Percentiles rank a stretch among this genome's conserved stretches.
Evolutionary conservation across 2,888 invertebrate species (phyloP).

Genomic region (Notodonta ziczac): DNA sequence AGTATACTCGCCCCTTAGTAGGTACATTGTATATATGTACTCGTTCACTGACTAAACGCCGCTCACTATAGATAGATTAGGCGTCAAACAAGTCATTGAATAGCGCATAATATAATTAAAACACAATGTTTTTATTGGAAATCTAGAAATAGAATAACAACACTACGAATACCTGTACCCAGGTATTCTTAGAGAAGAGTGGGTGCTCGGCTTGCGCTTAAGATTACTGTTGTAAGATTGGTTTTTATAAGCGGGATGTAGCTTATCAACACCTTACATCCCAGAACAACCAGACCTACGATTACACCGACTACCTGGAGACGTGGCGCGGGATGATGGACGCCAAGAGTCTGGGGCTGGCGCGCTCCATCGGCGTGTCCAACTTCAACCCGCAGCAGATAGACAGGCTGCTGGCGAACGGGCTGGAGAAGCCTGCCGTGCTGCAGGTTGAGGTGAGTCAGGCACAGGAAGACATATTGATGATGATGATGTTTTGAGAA

Average conservation of each 20-base stretch:
- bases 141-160: too few relatives aligned
- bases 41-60: too few relatives aligned
- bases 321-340: slow-evolving; percentile 90
- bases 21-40: too few relatives aligned
- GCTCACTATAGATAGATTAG: too few relatives aligned
- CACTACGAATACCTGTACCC: too few relatives aligned
- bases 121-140: too few relatives aligned
- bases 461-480: neutral
- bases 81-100: too few relatives aligned
- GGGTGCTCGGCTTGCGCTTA: too few relatives aligned
- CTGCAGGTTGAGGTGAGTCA: slow-evolving; percentile 79
- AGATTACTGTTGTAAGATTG: too few relatives aligned
- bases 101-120: too few relatives aligned
- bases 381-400: slow-evolving; percentile 91
- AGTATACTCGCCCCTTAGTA: slow-evolving; percentile 28
- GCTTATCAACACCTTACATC: neutral
- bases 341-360: slow-evolving; percentile 85
- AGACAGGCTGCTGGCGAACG: slow-evolving; percentile 82
- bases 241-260: too few relatives aligned
- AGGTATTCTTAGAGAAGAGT: too few relatives aligned
- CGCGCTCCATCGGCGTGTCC: slow-evolving; percentile 89
- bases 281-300: slow-evolving; percentile 53
- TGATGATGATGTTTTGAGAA: neutral
- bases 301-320: slow-evolving; percentile 86
- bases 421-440: slow-evolving; percentile 83